Percentiles rank a stretch among this genome's conserved stretches.
Conservation (phyloP, 2,888 invertebrate species). For the Hemithea aestivaria region DNA sequence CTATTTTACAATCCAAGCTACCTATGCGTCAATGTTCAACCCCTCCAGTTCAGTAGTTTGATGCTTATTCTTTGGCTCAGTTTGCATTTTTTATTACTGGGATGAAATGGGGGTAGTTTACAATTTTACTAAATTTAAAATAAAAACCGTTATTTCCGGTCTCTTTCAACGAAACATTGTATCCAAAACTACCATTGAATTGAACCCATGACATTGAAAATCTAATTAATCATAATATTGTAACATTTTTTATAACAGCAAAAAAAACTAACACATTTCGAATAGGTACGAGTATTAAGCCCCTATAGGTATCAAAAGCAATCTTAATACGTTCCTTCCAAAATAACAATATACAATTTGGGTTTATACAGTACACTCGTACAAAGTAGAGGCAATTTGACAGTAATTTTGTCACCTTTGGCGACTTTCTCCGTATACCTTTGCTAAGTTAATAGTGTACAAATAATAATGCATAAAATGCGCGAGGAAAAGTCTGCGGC, state of each 20-base stretch:
- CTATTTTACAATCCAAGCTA: too few species aligned
- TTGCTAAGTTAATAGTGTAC: slow-evolving; percentile 63
- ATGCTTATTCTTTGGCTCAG: too few species aligned
- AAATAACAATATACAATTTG: slow-evolving; percentile 31
- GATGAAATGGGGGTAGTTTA: too few species aligned
- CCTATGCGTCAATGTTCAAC: too few species aligned
- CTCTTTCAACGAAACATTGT: too few species aligned
- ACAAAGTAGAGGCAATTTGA: slow-evolving; percentile 41
- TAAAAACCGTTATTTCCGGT: too few species aligned
- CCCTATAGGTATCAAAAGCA: slow-evolving; percentile 43
- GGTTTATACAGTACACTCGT: too few species aligned
- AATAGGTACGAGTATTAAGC: slow-evolving; percentile 39
- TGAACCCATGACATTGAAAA: slow-evolving; percentile 65
- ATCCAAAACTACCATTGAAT: slow-evolving; percentile 31
- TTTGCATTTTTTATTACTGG: too few species aligned
- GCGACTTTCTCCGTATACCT: slow-evolving; percentile 66
- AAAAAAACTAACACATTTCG: slow-evolving; percentile 47
- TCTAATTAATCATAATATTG: slow-evolving; percentile 23
- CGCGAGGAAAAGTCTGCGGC: slow-evolving; percentile 28
- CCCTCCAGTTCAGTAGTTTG: too few species aligned
- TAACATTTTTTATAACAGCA: slow-evolving; percentile 42
- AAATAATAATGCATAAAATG: slow-evolving; percentile 49
- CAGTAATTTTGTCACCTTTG: slow-evolving; percentile 59
- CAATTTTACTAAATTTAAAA: too few species aligned
- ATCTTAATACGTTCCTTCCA: slow-evolving; percentile 36